A percentile compares a stretch with the other conserved stretches of the same genome.
Evolutionary conservation across 2,888 invertebrate species (phyloP).

Genomic region (Andrena praecox): DNA sequence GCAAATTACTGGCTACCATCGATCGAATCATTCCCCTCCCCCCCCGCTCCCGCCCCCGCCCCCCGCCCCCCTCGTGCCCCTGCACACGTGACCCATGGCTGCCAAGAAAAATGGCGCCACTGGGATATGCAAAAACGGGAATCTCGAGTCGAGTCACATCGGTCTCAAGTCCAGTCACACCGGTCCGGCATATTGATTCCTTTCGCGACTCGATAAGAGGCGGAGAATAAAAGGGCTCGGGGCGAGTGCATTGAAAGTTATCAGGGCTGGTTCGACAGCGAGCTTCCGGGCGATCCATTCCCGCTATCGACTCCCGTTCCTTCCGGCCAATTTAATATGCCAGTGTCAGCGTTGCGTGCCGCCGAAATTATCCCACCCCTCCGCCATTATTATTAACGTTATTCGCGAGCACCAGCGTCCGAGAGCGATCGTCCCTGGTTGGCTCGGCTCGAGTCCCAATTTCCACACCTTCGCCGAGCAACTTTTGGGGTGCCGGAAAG

Average conservation of each 20-base stretch:
- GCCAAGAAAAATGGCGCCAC: background rate
- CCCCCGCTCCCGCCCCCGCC: too few relatives aligned
- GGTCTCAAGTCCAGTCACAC: background rate
- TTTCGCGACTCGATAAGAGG: background rate
- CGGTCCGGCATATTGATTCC: slow-evolving; percentile 12
- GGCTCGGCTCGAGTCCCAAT: too few relatives aligned
- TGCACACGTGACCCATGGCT: background rate
- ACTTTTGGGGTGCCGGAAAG: too few relatives aligned
- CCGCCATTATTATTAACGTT: slow-evolving; percentile 50
- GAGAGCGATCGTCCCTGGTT: background rate
- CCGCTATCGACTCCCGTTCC: slow-evolving; percentile 40
- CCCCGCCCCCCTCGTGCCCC: too few relatives aligned
- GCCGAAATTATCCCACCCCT: slow-evolving; percentile 44
- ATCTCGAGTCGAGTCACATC: background rate
- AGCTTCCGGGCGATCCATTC: slow-evolving; percentile 48
- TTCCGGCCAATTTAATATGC: slow-evolving; percentile 54
- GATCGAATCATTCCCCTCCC: background rate
- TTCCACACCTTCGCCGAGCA: too few relatives aligned
- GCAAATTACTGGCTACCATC: slow-evolving; percentile 28
- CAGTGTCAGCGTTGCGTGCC: slow-evolving; percentile 38
- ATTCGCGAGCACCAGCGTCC: slow-evolving; percentile 18
- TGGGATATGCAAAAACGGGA: background rate
- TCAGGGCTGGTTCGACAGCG: slow-evolving; percentile 43
- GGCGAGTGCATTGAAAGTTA: slow-evolving; percentile 24
- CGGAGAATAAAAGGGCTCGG: background rate